Evolutionary conservation across 1,140 invertebrate genomes (phyloP).

Genomic region (Plodia interpunctella): DNA sequence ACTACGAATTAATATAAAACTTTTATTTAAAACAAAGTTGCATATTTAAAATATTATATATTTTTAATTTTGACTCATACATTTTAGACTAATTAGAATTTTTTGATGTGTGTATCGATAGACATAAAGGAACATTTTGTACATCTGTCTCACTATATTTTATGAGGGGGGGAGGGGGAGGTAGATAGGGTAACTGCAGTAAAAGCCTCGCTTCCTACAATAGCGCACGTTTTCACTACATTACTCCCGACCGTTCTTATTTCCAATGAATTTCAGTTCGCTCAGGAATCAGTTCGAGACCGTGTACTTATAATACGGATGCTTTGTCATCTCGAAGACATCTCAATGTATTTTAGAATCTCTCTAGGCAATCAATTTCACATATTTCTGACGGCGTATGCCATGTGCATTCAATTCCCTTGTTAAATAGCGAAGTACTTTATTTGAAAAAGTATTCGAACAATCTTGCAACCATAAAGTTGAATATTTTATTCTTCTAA

Average conservation of each 20-base stretch:
- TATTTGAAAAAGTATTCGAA: neutral
- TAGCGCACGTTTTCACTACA: constrained; percentile 57
- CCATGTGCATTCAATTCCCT: neutral
- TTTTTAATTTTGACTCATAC: no score
- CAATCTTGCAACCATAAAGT: neutral
- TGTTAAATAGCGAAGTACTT: neutral
- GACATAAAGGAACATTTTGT: no score
- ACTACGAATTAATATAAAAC: no score
- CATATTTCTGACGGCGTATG: neutral
- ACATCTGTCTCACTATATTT: no score
- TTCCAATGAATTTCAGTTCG: constrained; percentile 55
- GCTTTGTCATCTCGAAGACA: neutral
- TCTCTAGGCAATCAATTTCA: neutral
- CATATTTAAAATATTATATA: no score
- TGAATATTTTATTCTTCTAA: no score
- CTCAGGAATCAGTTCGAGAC: constrained; percentile 22
- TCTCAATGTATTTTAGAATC: neutral
- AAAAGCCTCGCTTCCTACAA: constrained; percentile 50
- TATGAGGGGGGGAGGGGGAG: constrained; percentile 9
- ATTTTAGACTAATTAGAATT: no score
- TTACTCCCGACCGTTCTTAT: constrained; percentile 53
- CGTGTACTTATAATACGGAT: constrained; percentile 9
- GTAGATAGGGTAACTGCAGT: constrained; percentile 25
- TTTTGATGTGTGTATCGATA: no score
- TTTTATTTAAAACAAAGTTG: no score